Evolutionary conservation across 2,888 invertebrate species (phyloP).

Genomic region (Mythimna albipuncta): DNA sequence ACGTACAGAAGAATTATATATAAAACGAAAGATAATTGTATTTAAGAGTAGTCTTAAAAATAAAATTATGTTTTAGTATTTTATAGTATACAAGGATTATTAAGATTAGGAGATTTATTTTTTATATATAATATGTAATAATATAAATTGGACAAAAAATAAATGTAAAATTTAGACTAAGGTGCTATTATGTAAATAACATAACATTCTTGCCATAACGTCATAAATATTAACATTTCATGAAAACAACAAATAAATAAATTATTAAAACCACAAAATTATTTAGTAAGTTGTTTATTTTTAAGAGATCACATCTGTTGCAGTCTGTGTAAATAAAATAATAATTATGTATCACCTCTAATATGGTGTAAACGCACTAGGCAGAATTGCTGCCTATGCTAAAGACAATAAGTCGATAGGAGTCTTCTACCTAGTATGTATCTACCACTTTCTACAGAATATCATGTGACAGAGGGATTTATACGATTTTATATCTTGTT

Average conservation of each 20-base stretch:
- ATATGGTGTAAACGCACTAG: conserved; percentile 25
- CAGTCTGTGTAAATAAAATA: conserved; percentile 56
- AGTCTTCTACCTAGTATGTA: conserved; percentile 13
- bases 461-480: conserved; percentile 32
- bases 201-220: conserved; percentile 44
- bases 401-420: background rate
- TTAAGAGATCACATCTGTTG: conserved; percentile 72
- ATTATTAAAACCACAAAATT: conserved; percentile 34
- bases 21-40: no score
- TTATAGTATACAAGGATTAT: conserved; percentile 33
- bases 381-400: background rate
- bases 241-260: background rate
- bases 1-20: no score
- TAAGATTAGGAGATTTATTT: conserved; percentile 3
- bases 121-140: background rate
- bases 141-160: background rate
- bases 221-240: background rate
- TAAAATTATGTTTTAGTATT: background rate
- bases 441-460: conserved; percentile 24
- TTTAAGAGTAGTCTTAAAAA: no score
- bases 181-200: conserved; percentile 17
- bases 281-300: conserved; percentile 62
- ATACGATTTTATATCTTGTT: conserved; percentile 11
- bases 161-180: background rate
- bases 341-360: conserved; percentile 46